Conservation (phyloP, 2,113 vertebrate species). For the Pheucticus melanocephalus region DNA sequence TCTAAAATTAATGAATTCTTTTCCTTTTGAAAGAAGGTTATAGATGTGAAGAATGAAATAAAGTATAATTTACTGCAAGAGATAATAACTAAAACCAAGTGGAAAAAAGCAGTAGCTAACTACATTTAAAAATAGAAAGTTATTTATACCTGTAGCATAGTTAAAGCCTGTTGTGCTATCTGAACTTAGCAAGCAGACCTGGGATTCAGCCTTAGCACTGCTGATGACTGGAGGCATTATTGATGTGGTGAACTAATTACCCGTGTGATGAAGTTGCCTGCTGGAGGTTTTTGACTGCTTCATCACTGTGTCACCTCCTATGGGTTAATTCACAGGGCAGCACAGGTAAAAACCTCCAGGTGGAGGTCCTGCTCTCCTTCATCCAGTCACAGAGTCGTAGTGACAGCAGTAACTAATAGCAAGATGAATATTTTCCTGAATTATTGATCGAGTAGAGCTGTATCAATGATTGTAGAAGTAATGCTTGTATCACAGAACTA, state of each 20-base stretch:
- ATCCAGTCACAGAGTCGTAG: not conserved
- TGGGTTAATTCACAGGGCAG: not conserved
- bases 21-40: not conserved
- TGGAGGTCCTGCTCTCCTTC: not conserved
- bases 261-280: not conserved
- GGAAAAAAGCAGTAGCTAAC: not conserved
- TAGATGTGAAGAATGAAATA: not conserved
- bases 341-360: not conserved
- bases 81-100: not conserved
- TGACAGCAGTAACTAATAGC: not conserved
- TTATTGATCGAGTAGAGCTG: not conserved
- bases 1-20: constrained; percentile 7
- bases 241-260: constrained; percentile 34
- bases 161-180: constrained; percentile 15
- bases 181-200: constrained; percentile 11
- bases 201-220: not conserved
- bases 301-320: not conserved
- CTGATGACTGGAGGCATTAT: not conserved
- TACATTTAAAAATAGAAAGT: constrained; percentile 8
- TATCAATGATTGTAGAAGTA: not conserved
- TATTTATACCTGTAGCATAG: not conserved
- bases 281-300: constrained; percentile 17
- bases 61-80: constrained; percentile 9
- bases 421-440: not conserved
- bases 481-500: not conserved